phyloP scores from a whole-genome alignment of 2,888 invertebrate species.

The Osmoderma eremita region DNA sequence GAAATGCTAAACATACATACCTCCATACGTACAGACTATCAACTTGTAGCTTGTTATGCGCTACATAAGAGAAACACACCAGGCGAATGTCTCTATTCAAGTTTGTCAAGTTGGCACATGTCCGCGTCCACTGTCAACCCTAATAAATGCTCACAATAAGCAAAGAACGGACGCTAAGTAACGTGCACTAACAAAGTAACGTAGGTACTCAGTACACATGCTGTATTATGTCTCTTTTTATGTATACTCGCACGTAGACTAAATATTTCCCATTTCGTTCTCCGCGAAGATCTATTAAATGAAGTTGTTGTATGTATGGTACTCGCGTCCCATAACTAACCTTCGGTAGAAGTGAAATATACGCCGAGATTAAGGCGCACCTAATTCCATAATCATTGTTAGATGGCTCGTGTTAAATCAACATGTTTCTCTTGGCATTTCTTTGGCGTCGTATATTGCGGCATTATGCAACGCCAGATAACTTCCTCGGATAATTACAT shows the following conservation, averaged over 20 bases:
- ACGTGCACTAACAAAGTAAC: no score
- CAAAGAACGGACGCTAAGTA: slow-evolving; percentile 22
- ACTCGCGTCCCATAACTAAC: slow-evolving; percentile 31
- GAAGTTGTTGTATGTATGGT: slow-evolving; percentile 35
- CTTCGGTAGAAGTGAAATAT: slow-evolving; percentile 36
- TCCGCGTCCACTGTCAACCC: slow-evolving; percentile 33
- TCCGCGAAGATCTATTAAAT: slow-evolving; percentile 26
- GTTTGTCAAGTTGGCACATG: slow-evolving; percentile 49
- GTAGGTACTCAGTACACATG: no score
- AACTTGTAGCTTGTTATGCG: slow-evolving; percentile 53
- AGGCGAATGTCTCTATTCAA: slow-evolving; percentile 51
- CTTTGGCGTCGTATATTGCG: slow-evolving; percentile 38
- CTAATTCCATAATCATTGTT: slow-evolving; percentile 41
- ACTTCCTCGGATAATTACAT: slow-evolving; percentile 32
- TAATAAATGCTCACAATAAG: slow-evolving; percentile 39
- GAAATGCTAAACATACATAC: slow-evolving; percentile 52
- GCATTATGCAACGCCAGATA: slow-evolving; percentile 40
- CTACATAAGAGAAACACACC: slow-evolving; percentile 48
- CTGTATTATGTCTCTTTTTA: background rate
- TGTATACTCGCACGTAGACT: slow-evolving; percentile 14
- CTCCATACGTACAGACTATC: slow-evolving; percentile 50
- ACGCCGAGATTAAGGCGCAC: slow-evolving; percentile 32
- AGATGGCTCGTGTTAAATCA: slow-evolving; percentile 40
- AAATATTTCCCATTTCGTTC: slow-evolving; percentile 32
- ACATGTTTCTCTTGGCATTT: slow-evolving; percentile 37